Evolutionary conservation across 2,113 vertebrate species (phyloP), one percentile per base, ranked within the genome.

Genomic region (Mormoops blainvillei): DNA sequence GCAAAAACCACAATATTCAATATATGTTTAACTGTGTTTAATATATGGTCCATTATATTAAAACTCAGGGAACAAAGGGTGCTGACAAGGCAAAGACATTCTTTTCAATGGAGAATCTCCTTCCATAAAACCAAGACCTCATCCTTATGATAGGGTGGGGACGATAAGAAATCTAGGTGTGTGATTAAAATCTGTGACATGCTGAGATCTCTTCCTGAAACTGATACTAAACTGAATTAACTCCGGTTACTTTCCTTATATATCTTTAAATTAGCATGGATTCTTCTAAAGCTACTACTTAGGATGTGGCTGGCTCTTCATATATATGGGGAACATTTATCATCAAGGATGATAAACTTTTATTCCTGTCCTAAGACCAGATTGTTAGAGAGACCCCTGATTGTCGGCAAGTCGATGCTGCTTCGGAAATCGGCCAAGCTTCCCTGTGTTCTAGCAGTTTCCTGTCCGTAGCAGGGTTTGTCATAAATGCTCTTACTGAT

Each of bases 1-100:
- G 87, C 76, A 96, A 96, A 95, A 48, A 95, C 26, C 70, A 97
- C 22, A 85, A 82, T 96, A 90, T 86, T 28, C 58, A 96, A 78
- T 52, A n/a, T 11, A 73, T 50, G 50, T 85, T 96, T 95, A 95
- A 94, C 90, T 83, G 82, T 54, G 33, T 97, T 96, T 88, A 85
- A 84, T 96, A 84, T 85, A 91, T n/a, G 71, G 71, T 88, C 65
- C 67, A 74, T 91, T 80, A 70, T 94, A 94, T 81, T 95, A 96
- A 96, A 97, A 90, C 45, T n/a, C n/a, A 95, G 36, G 54, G 52
- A 83, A 87, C 36, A 94, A 65, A 92, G 87, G 80, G 15, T 76
- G 70, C 80, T 65, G 61, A 58, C 4, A 43, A 45, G 87, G 33
- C 50, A 54, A 88, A 92, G 63, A 94, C 65, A 92, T 92, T 94